phyloP scores from a whole-genome alignment of 2,113 vertebrate species.

The Limanda limanda region DNA sequence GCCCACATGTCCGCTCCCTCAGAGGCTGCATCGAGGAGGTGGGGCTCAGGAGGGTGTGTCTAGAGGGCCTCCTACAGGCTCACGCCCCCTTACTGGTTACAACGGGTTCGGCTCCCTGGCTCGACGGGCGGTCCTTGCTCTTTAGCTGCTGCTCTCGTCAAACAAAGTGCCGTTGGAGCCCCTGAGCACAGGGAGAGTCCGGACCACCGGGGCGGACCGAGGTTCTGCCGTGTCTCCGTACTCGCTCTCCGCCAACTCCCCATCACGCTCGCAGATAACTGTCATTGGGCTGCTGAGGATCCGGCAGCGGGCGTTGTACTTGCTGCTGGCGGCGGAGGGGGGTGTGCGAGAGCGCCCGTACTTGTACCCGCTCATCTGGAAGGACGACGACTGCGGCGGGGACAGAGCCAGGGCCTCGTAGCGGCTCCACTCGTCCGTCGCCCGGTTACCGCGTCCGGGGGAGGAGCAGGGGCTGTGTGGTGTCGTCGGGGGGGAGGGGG shows the following conservation, averaged over 20 bases:
- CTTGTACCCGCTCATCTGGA: conserved; percentile 83
- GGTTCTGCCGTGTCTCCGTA: conserved; percentile 70
- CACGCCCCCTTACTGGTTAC: conserved; percentile 38
- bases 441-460: conserved; percentile 81
- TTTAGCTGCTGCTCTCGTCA: conserved; percentile 81
- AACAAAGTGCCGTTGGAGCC: conserved; percentile 83
- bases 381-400: conserved; percentile 71
- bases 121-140: conserved; percentile 7
- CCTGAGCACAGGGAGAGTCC: conserved; percentile 46
- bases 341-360: conserved; percentile 92
- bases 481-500: conserved; percentile 55
- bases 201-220: conserved; percentile 19
- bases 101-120: conserved; percentile 47
- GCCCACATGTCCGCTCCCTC: conserved; percentile 32
- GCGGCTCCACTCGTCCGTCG: conserved; percentile 90
- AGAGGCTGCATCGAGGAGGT: conserved; percentile 5
- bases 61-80: conserved; percentile 34
- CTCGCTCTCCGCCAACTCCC: conserved; percentile 84
- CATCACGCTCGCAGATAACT: conserved; percentile 95
- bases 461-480: conserved; percentile 82
- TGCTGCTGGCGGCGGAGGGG: conserved; percentile 96
- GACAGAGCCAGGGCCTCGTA: conserved; percentile 88
- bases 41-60: conserved; percentile 42
- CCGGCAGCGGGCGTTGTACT: conserved; percentile 91
- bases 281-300: conserved; percentile 99